phyloP scores from a whole-genome alignment of 2,797 vertebrate species.

The Petrocephalus schoutedeni region DNA sequence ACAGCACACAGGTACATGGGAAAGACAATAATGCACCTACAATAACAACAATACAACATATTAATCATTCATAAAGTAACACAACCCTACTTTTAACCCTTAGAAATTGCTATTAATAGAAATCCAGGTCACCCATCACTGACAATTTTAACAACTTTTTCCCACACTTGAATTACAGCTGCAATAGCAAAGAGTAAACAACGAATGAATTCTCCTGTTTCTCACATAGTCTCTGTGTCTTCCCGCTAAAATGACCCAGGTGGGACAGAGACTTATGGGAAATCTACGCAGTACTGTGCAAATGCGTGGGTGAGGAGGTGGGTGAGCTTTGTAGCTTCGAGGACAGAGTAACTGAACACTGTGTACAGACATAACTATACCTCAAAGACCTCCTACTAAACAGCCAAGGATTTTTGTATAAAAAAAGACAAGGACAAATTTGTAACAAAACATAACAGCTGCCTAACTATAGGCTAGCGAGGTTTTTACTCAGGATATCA shows the following conservation, averaged over 20 bases:
- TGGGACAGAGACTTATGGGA: constrained; percentile 44
- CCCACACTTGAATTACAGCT: neutral
- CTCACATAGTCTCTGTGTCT: neutral
- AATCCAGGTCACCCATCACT: neutral
- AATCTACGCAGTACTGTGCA: constrained; percentile 26
- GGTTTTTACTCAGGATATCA: neutral
- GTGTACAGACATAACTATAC: constrained; percentile 64
- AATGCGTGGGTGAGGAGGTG: neutral
- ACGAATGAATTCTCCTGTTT: constrained; percentile 5
- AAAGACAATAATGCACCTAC: constrained; percentile 22
- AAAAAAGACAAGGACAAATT: constrained; percentile 38
- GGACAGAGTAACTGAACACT: constrained; percentile 48
- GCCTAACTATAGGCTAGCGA: neutral
- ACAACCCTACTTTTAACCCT: neutral
- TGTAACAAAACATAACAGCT: constrained; percentile 23
- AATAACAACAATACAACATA: constrained; percentile 20
- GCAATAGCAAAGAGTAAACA: neutral
- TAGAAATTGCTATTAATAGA: neutral
- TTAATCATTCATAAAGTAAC: neutral
- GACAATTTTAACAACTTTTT: neutral
- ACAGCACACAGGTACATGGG: neutral
- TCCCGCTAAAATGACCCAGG: constrained; percentile 28
- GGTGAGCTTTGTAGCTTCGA: constrained; percentile 41
- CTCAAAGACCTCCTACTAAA: constrained; percentile 40
- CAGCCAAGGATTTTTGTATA: constrained; percentile 43